Evolutionary conservation across 2,113 vertebrate genomes (phyloP).

Genomic region (Trochalopteron elliotii): DNA sequence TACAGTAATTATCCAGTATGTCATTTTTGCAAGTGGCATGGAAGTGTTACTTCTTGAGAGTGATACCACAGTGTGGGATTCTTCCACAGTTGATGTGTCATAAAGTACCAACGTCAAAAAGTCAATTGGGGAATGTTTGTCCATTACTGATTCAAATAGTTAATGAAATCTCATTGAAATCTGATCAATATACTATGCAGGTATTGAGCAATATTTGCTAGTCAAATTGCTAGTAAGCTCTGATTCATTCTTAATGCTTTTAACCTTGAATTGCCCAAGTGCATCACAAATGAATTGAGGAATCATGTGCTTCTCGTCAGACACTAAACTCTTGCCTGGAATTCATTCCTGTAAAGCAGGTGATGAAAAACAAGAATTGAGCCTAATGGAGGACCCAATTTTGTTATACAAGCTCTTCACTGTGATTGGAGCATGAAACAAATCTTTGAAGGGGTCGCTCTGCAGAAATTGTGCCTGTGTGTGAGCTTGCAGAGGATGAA

Average conservation of each 20-base stretch:
- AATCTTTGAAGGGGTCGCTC: neutral
- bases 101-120: neutral
- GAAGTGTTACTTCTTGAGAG: neutral
- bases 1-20: neutral
- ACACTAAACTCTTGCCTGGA: neutral
- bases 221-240: neutral
- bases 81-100: neutral
- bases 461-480: slow-evolving; percentile 1
- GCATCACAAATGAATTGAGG: neutral
- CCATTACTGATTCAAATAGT: neutral
- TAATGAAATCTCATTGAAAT: neutral
- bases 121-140: neutral
- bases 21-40: neutral
- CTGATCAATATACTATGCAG: neutral
- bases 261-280: neutral
- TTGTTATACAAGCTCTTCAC: neutral
- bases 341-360: neutral
- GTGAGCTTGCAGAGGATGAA: slow-evolving; percentile 40
- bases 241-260: slow-evolving; percentile 2
- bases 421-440: slow-evolving; percentile 11
- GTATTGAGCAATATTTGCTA: slow-evolving; percentile 14
- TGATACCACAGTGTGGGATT: neutral
- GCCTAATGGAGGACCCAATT: neutral
- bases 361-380: slow-evolving; percentile 9
- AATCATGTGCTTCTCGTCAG: neutral